Percentiles rank a stretch among this genome's conserved stretches.
Evolutionary conservation across 2,113 vertebrate species (phyloP).

Genomic region (Poecile atricapillus): DNA sequence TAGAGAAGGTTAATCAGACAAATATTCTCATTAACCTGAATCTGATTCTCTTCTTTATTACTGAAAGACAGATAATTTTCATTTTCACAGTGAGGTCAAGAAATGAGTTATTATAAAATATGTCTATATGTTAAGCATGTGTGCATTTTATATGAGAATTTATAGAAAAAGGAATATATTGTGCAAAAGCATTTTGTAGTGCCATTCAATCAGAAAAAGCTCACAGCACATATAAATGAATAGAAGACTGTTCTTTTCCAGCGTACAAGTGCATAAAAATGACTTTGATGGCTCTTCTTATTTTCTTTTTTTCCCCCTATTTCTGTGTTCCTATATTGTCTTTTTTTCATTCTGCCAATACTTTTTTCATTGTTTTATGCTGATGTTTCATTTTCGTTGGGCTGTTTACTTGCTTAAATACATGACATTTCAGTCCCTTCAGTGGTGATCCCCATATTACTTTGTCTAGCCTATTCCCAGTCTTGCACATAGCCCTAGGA

Average conservation of each 20-base stretch:
- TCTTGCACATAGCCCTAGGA: not conserved
- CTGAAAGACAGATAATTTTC: not conserved
- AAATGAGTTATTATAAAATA: not conserved
- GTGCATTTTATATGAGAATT: not conserved
- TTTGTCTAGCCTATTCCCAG: not conserved
- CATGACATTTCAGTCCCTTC: not conserved
- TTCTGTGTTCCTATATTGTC: not conserved
- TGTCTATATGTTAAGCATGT: not conserved
- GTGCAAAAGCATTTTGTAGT: not conserved
- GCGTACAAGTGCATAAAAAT: not conserved
- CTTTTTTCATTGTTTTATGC: not conserved
- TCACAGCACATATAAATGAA: not conserved
- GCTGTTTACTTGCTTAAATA: not conserved
- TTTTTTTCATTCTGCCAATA: not conserved
- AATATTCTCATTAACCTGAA: constrained; percentile 14
- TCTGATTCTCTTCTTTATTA: not conserved
- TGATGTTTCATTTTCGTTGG: not conserved
- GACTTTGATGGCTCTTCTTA: not conserved
- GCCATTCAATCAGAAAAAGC: not conserved
- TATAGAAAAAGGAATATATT: not conserved
- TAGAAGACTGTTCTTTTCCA: not conserved
- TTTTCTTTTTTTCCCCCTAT: not conserved
- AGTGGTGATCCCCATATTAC: not conserved
- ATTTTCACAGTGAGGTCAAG: not conserved
- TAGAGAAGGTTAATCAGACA: constrained; percentile 12